These are phyloP conservation scores for Percina caprodes DNA, from an alignment of 2,113 vertebrate species.

Conservation along the genomic window DNA sequence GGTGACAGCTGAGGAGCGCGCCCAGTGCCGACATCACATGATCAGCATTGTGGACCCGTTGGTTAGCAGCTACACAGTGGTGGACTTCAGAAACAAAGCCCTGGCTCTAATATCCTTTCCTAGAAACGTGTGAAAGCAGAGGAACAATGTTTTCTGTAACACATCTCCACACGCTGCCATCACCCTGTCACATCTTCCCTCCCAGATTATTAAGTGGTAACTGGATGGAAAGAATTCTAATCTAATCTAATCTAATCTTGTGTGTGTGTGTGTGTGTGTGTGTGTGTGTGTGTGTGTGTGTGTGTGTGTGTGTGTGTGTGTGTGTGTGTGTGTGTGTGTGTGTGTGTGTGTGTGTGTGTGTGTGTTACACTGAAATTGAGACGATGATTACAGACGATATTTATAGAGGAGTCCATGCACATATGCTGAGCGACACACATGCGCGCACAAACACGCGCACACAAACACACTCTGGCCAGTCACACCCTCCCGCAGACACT, in stretches of 20 bases:
- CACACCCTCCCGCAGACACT: slow-evolving; percentile 64
- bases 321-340: slow-evolving; percentile 13
- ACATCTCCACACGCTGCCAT: not conserved
- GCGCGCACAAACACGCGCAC: slow-evolving; percentile 23
- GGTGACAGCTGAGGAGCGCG: slow-evolving; percentile 88
- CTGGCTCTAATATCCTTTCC: slow-evolving; percentile 92
- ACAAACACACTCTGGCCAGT: slow-evolving; percentile 39
- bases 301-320: slow-evolving; percentile 12
- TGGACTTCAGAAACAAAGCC: slow-evolving; percentile 96
- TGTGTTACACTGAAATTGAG: slow-evolving; percentile 60
- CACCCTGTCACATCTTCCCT: slow-evolving; percentile 5
- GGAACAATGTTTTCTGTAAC: not conserved
- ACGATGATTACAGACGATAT: slow-evolving; percentile 69
- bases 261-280: slow-evolving; percentile 9
- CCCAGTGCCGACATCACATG: slow-evolving; percentile 95
- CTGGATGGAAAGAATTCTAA: slow-evolving; percentile 33
- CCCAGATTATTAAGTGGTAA: slow-evolving; percentile 23
- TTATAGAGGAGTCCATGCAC: slow-evolving; percentile 66
- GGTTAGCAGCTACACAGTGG: slow-evolving; percentile 90
- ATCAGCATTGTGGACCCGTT: slow-evolving; percentile 96
- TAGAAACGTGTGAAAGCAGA: not conserved
- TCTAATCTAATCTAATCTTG: too few relatives aligned
- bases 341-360: slow-evolving; percentile 7
- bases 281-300: slow-evolving; percentile 15
- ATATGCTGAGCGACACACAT: too few relatives aligned